Percentiles rank a stretch among this genome's conserved stretches.
Evolutionary conservation across 1,140 invertebrate species (phyloP).

Genomic region (Zaprionus tsacasi): DNA sequence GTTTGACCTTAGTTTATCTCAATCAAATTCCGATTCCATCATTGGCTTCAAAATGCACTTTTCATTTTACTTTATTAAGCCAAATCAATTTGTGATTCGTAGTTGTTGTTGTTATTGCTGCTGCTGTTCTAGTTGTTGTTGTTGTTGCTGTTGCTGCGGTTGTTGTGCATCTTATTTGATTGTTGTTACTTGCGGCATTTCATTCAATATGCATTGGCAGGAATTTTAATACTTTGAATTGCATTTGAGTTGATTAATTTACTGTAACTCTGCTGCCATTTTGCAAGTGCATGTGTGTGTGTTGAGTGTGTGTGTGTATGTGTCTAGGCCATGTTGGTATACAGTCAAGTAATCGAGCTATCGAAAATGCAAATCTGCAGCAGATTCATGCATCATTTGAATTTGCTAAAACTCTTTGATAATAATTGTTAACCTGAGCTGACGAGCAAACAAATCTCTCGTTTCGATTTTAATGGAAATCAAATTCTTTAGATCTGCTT

Average conservation of each 20-base stretch:
- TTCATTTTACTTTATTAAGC: slow-evolving; percentile 61
- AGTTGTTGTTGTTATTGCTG: slow-evolving; percentile 23
- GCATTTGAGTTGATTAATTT: slow-evolving; percentile 38
- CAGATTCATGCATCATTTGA: slow-evolving; percentile 70
- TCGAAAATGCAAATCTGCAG: slow-evolving; percentile 31
- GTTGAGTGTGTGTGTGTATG: neutral
- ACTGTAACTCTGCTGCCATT: neutral
- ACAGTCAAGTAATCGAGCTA: neutral
- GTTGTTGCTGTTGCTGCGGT: slow-evolving; percentile 10
- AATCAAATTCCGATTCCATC: neutral
- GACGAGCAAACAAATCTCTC: slow-evolving; percentile 9
- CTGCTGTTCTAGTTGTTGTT: neutral
- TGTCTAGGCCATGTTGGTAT: neutral
- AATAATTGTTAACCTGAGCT: slow-evolving; percentile 37
- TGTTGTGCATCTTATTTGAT: slow-evolving; percentile 18
- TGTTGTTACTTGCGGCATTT: slow-evolving; percentile 22
- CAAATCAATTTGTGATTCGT: slow-evolving; percentile 53
- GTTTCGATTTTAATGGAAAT: slow-evolving; percentile 62
- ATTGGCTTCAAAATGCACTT: slow-evolving; percentile 46
- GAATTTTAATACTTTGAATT: slow-evolving; percentile 17
- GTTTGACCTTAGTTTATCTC: neutral
- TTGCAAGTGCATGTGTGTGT: neutral
- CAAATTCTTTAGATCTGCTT: slow-evolving; percentile 60
- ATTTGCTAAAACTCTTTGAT: slow-evolving; percentile 51
- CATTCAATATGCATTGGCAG: slow-evolving; percentile 11